Conservation (phyloP, 2,113 vertebrate species). For the Uria lomvia region DNA sequence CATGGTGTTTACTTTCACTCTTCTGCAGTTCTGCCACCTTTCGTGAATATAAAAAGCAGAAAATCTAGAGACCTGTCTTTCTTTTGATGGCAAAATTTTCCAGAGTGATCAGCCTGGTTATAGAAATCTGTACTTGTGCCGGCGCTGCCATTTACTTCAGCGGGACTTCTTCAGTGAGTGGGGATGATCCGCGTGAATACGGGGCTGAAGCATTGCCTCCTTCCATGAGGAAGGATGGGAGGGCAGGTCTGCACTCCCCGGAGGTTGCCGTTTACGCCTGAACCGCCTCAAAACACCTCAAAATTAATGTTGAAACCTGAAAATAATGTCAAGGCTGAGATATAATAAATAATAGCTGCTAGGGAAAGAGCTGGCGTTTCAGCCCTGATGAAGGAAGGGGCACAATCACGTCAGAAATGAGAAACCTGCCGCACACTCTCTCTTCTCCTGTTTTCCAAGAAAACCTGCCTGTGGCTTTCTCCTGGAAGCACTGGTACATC, state of each 20-base stretch:
- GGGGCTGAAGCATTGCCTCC: background rate
- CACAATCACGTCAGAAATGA: background rate
- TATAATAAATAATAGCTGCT: background rate
- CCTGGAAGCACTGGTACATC: background rate
- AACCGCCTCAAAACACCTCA: fast-evolving
- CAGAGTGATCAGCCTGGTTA: background rate
- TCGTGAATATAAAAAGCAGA: slow-evolving; percentile 3
- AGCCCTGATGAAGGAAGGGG: background rate
- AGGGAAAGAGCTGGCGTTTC: background rate
- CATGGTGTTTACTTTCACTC: slow-evolving; percentile 44
- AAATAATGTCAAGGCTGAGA: background rate
- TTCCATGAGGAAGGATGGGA: background rate
- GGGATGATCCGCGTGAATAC: fast-evolving
- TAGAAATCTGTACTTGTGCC: background rate
- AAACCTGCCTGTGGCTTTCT: background rate
- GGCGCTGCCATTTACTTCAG: background rate
- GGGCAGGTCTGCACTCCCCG: background rate
- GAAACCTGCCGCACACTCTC: background rate
- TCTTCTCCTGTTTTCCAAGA: background rate
- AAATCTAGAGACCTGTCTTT: background rate
- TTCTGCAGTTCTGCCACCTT: background rate
- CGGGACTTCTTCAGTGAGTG: background rate
- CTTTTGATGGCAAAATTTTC: background rate
- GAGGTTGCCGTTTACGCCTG: fast-evolving
- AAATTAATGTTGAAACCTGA: background rate